Conservation (phyloP, 2,113 vertebrate species). For the Bombycilla garrulus region DNA sequence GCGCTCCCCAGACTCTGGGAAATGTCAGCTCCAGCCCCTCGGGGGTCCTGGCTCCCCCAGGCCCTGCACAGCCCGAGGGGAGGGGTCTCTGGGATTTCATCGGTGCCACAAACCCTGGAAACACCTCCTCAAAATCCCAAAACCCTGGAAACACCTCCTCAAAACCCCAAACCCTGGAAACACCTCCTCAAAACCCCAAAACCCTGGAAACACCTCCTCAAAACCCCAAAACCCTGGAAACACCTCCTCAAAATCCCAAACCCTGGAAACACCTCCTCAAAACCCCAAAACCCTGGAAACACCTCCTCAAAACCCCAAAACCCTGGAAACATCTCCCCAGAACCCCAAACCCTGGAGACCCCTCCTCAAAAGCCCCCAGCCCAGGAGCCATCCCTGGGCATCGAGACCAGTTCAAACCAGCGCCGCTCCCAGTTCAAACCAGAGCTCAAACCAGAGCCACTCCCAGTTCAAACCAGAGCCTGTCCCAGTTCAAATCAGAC, state of each 20-base stretch:
- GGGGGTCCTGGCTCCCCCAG: accelerated
- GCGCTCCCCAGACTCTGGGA: background rate
- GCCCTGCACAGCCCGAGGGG: background rate
- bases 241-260: background rate
- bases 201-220: background rate
- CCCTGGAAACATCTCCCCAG: background rate
- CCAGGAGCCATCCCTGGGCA: background rate
- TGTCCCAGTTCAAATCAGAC: background rate
- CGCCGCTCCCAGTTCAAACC: background rate
- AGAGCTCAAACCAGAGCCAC: background rate
- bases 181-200: background rate
- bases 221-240: background rate
- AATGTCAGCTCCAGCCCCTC: accelerated
- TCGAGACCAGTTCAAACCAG: background rate
- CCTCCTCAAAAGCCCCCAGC: background rate
- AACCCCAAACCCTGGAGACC: background rate
- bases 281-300: background rate
- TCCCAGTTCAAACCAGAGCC: background rate
- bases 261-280: background rate
- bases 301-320: background rate
- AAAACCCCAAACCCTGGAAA: background rate
- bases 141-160: background rate
- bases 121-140: background rate
- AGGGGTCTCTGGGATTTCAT: background rate
- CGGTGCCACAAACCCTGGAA: background rate